Conservation (phyloP, 1,140 invertebrate species). For the Tetranychus cinnabarinus region DNA sequence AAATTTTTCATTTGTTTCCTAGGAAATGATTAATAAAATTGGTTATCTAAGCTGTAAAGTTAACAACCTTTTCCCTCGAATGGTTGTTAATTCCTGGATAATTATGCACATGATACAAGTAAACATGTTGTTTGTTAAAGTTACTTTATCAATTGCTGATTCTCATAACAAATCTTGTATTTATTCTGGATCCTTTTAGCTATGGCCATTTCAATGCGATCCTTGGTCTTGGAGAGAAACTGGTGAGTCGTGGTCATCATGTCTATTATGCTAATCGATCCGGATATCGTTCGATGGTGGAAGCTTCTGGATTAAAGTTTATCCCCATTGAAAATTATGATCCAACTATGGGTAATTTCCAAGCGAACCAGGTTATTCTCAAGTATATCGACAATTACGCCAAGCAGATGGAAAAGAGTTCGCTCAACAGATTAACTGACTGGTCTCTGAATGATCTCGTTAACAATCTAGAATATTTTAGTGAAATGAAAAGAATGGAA, state of each 20-base stretch:
- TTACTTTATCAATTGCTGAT: no score
- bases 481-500: not conserved
- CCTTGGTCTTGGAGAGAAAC: slow-evolving; percentile 1
- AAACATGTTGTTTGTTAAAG: no score
- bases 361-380: not conserved
- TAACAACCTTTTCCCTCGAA: no score
- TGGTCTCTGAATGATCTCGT: not conserved
- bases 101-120: no score
- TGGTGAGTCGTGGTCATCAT: slow-evolving; percentile 3
- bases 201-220: slow-evolving; percentile 5
- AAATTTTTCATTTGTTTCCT: no score
- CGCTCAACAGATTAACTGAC: not conserved
- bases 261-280: slow-evolving; percentile 3
- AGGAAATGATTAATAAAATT: no score
- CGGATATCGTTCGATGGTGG: not conserved
- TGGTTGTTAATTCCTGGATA: no score
- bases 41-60: no score
- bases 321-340: not conserved
- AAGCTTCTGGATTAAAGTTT: not conserved
- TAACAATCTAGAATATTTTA: not conserved
- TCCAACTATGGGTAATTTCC: not conserved
- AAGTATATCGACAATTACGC: not conserved
- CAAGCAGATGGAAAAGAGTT: not conserved
- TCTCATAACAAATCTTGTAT: not conserved
- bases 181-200: not conserved